Base-by-base conservation (phyloP, 2,888 invertebrate genomes). In the Chrysina gloriosa region DNA sequence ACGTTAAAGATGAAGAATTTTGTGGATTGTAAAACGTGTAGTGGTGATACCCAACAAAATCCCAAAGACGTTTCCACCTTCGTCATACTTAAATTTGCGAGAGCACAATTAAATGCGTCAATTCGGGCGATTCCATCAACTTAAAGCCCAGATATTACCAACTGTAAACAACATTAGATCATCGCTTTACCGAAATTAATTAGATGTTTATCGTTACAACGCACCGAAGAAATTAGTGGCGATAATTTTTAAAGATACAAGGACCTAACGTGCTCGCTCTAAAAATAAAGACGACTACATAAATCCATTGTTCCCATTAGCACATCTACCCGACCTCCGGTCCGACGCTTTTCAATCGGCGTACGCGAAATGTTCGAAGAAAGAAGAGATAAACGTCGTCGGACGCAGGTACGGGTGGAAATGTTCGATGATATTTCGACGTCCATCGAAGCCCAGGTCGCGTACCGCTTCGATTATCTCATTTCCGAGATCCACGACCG, bases 391-490 rank as follows among this genome's bases (percentile, higher is more conserved):
- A 45, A 36, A 36, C 11, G n/a, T n/a, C n/a, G n/a, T n/a, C n/a
- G n/a, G n/a, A n/a, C n/a, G n/a, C n/a, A n/a, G 27, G 11, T 48
- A 48, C 11, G 9, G 9, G 7, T 36, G 11, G 56, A 21, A 56
- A 21, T 39, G 56, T 39, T 34, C 36, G 45, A 45, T 16, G 21
- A n/a, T 23, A 19, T 56, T 34, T 23, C 16, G 45, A 31, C 36
- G 5, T 19, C 31, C 19, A 71, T 71, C 69, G 61, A 54, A 58
- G 69, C 65, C 42, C 77, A 77, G 71, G 77, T 77, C 77, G 76
- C 78, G 79, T 80, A 78, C 74, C 71, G 71, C 75, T 80, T 80
- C 80, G 79, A 80, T 80, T 80, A 81, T 80, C 80, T 80, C 78
- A 80, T 81, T 81, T 81, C 81, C 80, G 80, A 77, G 77, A 78